phyloP scores from a whole-genome alignment of 2,113 vertebrate genomes.

The Gallinago undulata region DNA sequence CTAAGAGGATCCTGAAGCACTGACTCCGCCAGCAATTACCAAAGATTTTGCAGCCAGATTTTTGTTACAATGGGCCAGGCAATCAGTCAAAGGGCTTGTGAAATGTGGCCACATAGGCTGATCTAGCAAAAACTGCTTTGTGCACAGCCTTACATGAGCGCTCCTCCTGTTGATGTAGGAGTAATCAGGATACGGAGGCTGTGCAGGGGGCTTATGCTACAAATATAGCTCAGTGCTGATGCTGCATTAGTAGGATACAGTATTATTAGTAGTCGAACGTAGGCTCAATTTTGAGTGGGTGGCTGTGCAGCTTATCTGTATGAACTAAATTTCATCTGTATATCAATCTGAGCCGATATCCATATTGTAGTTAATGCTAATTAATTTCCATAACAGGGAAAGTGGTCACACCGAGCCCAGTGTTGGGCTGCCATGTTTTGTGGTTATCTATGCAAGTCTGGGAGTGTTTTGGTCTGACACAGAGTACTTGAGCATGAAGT shows the following conservation, averaged over 20 bases:
- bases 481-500: neutral
- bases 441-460: neutral
- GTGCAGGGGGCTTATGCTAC: neutral
- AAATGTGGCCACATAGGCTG: neutral
- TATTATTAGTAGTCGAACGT: neutral
- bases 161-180: neutral
- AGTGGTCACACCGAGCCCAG: fast-evolving
- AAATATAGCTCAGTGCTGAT: neutral
- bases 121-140: neutral
- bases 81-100: neutral
- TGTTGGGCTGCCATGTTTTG: neutral
- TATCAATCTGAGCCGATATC: neutral
- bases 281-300: neutral
- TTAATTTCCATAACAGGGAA: neutral
- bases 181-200: neutral
- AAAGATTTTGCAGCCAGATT: neutral
- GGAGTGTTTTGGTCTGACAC: neutral
- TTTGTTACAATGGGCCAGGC: neutral
- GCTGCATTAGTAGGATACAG: neutral
- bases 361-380: neutral
- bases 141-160: neutral
- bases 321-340: neutral
- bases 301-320: neutral
- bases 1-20: neutral
- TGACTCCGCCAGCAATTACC: neutral